Evolutionary conservation across 1,140 invertebrate genomes (phyloP).

Genomic region (Luehdorfia chinensis): DNA sequence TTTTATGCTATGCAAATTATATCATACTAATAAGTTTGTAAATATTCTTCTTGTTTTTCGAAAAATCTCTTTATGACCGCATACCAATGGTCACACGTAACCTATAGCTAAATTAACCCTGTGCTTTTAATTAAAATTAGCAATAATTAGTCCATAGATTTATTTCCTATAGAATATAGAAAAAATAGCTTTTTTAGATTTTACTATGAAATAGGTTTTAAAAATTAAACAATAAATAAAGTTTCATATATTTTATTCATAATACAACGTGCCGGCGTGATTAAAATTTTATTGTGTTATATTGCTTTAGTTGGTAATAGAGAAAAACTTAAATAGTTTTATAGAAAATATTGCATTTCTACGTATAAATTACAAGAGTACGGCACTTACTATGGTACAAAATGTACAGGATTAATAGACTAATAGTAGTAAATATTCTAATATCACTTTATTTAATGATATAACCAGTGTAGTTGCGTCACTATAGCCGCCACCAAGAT

Average conservation of each 20-base stretch:
- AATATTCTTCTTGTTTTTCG: no score
- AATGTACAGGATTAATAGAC: constrained; percentile 68
- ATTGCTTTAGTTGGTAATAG: constrained; percentile 64
- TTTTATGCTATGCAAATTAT: no score
- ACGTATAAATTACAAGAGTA: constrained; percentile 64
- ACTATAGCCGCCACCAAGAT: constrained; percentile 38
- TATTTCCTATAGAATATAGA: no score
- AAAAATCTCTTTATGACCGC: no score
- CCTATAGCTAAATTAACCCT: no score
- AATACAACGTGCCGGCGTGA: constrained; percentile 64
- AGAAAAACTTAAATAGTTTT: constrained; percentile 49
- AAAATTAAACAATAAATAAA: no score
- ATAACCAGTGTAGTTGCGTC: constrained; percentile 55
- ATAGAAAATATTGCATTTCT: constrained; percentile 69
- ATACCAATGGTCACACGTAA: no score
- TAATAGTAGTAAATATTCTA: constrained; percentile 62
- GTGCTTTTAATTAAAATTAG: no score
- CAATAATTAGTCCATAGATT: no score
- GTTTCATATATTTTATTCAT: constrained; percentile 58
- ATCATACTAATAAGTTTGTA: no score
- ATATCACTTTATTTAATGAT: constrained; percentile 75
- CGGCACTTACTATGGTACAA: constrained; percentile 74
- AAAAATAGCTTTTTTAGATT: no score
- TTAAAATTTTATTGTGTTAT: constrained; percentile 68
- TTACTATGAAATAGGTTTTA: no score